These are phyloP conservation scores for Caerostris extrusa DNA, from an alignment of 1,140 invertebrate species.

Conservation along the genomic window DNA sequence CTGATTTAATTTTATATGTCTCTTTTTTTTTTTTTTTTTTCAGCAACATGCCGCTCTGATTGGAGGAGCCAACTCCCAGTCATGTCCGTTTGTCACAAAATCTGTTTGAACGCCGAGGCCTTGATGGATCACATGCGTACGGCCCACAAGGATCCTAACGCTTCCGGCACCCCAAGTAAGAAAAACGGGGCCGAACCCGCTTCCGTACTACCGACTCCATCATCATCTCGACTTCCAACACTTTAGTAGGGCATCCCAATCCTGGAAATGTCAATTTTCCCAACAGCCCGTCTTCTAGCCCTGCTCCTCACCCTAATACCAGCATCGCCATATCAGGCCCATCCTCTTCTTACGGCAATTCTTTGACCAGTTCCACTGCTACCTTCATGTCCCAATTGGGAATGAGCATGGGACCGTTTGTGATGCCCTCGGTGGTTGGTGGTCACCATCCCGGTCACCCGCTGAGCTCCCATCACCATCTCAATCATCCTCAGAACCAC, in stretches of 20 bases:
- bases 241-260: constrained; percentile 53
- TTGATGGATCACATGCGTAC: constrained; percentile 98
- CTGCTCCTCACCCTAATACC: constrained; percentile 68
- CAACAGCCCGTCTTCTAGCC: constrained; percentile 59
- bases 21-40: constrained; percentile 83
- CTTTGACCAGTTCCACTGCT: constrained; percentile 57
- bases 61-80: constrained; percentile 90
- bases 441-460: constrained; percentile 45
- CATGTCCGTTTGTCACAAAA: constrained; percentile 94
- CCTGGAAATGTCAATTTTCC: constrained; percentile 55
- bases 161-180: constrained; percentile 94
- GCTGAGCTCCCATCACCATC: constrained; percentile 52
- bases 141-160: constrained; percentile 95
- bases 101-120: constrained; percentile 94
- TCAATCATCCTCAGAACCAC: constrained; percentile 61
- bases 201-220: constrained; percentile 79
- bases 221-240: constrained; percentile 75
- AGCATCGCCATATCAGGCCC: constrained; percentile 47
- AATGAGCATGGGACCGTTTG: constrained; percentile 73
- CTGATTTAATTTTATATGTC: no score
- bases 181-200: constrained; percentile 80
- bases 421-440: constrained; percentile 64
- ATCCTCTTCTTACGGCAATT: constrained; percentile 57
- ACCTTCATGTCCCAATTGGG: constrained; percentile 72
- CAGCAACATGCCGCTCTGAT: constrained; percentile 96